Evolutionary conservation across 2,888 invertebrate species (phyloP).

Genomic region (Apamea crenata): DNA sequence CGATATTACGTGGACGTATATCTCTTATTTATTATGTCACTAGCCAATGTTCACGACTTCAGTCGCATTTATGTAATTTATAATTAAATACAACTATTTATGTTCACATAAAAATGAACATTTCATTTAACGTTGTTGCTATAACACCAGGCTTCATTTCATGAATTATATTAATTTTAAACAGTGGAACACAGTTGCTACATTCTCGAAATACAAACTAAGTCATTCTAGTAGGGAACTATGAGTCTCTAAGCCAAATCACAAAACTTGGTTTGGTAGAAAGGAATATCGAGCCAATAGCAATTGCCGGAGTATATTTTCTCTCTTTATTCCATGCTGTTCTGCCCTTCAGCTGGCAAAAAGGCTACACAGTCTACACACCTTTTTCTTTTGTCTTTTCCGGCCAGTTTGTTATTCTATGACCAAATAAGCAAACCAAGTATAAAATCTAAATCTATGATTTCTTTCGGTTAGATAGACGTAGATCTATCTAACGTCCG

Average conservation of each 20-base stretch:
- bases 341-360: background rate
- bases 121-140: background rate
- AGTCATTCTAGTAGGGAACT: background rate
- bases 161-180: background rate
- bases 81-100: too few species aligned
- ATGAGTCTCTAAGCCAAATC: background rate
- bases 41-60: background rate
- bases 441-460: background rate
- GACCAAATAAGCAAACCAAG: background rate
- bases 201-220: background rate
- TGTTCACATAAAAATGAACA: background rate
- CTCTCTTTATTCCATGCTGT: background rate
- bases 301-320: background rate
- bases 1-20: slow-evolving; percentile 27
- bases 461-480: background rate
- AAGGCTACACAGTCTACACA: background rate
- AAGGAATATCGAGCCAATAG: background rate
- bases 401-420: background rate
- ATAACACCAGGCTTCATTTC: background rate
- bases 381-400: slow-evolving; percentile 9
- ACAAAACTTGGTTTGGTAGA: background rate
- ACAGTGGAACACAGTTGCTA: background rate
- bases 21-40: slow-evolving; percentile 9
- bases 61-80: background rate
- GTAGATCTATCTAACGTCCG: background rate